Base-by-base conservation (phyloP, 2,797 vertebrate species). In the Clarias laeviceps region DNA sequence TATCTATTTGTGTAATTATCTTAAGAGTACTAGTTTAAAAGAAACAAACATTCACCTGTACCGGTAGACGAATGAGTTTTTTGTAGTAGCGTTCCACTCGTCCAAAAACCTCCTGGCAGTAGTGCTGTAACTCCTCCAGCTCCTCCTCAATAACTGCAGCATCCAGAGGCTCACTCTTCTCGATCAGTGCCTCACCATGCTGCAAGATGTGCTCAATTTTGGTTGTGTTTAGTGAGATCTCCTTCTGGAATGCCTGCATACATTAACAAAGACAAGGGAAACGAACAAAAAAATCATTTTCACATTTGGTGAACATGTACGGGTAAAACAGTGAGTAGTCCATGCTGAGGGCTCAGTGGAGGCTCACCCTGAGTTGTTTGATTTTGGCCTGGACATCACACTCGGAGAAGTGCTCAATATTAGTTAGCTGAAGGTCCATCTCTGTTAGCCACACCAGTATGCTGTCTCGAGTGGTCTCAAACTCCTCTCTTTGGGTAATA, bases 401-500 rank as follows among this genome's bases (percentile, higher is more conserved):
- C 89, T 99, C 98, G 0, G 98, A 99, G 91, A 99, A 99, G 91
- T 99, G 98, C 90, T 99, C 98, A 0, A 99, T 99, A 89, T 99
- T 99, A 86, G 98, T 99, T 80, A 99, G 94, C 85, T 99, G 98
- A n/a, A 99, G 94, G 91, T 99, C 98, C 98, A 99, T 99, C 93
- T 99, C 98, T 0, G 98, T 99, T 69, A 99, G 95, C 98, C 98
- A 99, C 82, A 99, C 97, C 83, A 99, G 93, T 90, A 99, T 97
- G 90, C 94, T 96, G 91, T 99, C 98, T 27, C 97, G 94, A 0
- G 96, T 94, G 0, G 97, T 97, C 94, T 99, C 98, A 91, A 99
- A 99, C 93, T 99, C 98, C 91, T 99, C 98, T n/a, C 98, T 94
- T 89, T 99, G 98, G 84, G 94, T 93, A 89, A 99, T 99, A 92